phyloP scores from a whole-genome alignment of 2,113 vertebrate species.

The Cairina moschata region DNA sequence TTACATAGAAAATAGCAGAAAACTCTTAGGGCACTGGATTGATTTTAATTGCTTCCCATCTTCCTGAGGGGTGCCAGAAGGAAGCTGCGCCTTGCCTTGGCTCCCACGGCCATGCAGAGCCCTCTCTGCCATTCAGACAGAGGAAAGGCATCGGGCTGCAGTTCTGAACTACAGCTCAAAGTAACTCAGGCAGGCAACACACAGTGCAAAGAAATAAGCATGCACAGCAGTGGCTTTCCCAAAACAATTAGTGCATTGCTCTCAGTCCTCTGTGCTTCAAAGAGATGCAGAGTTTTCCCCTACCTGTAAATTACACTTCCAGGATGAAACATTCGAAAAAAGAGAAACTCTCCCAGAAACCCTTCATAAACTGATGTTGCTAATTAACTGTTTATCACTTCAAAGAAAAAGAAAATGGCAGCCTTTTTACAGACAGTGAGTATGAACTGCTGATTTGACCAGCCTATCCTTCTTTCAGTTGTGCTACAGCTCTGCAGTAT shows the following conservation, averaged over 20 bases:
- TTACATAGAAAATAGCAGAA: background rate
- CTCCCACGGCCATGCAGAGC: background rate
- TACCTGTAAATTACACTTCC: fast-evolving
- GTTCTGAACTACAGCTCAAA: background rate
- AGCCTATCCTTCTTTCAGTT: fast-evolving
- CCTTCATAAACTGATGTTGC: background rate
- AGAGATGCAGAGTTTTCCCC: background rate
- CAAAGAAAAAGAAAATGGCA: background rate
- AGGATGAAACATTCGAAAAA: background rate
- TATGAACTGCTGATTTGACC: background rate
- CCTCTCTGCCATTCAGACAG: background rate
- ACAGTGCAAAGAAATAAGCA: fast-evolving
- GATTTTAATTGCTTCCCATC: background rate
- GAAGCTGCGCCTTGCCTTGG: fast-evolving
- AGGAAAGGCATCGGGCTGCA: background rate
- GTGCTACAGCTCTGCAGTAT: fast-evolving
- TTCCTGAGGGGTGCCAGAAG: background rate
- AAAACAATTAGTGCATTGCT: fast-evolving
- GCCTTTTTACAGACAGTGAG: background rate
- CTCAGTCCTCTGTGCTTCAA: background rate
- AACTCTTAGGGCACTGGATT: background rate
- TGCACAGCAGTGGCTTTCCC: background rate
- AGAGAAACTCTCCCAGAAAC: background rate
- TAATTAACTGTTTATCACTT: background rate
- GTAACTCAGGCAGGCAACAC: background rate